A percentile compares a stretch with the other conserved stretches of the same genome.
Conservation (phyloP, 2,797 vertebrate genomes). For the Dipus sagitta region DNA sequence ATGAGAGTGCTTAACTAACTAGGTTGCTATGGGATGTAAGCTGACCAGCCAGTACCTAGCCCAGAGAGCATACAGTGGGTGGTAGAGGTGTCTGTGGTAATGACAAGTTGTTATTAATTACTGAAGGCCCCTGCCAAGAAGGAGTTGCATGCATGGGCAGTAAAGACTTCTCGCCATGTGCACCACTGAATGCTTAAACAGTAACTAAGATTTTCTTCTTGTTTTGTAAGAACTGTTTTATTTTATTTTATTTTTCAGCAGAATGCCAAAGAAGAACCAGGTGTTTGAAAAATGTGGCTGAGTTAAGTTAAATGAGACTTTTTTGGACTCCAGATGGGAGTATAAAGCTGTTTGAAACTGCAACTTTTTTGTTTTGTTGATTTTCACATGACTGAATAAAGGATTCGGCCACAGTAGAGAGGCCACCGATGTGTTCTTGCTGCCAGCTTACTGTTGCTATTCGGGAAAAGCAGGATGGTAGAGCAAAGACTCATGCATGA, state of each 20-base stretch:
- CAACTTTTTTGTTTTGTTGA: constrained; percentile 65
- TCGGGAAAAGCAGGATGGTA: constrained; percentile 58
- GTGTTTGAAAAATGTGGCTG: constrained; percentile 80
- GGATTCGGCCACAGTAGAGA: constrained; percentile 57
- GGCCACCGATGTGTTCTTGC: not conserved
- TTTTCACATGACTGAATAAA: constrained; percentile 72
- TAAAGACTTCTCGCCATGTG: not conserved
- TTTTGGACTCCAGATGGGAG: constrained; percentile 76
- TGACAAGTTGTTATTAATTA: not conserved
- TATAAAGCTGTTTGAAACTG: constrained; percentile 65
- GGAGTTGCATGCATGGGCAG: not conserved
- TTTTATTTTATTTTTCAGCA: constrained; percentile 31
- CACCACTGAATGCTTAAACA: not conserved
- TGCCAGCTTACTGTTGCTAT: constrained; percentile 19
- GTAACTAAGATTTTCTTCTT: constrained; percentile 64
- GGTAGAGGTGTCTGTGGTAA: not conserved
- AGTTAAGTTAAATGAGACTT: constrained; percentile 76
- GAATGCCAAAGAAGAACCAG: constrained; percentile 73
- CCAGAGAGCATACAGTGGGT: not conserved
- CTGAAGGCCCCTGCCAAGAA: not conserved
- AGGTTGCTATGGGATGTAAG: not conserved
- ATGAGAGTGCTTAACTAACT: not conserved
- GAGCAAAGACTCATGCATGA: not conserved
- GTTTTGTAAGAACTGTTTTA: constrained; percentile 65
- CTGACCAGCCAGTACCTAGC: not conserved